Evolutionary conservation across 2,888 invertebrate species (phyloP).

Genomic region (Homarus gammarus): DNA sequence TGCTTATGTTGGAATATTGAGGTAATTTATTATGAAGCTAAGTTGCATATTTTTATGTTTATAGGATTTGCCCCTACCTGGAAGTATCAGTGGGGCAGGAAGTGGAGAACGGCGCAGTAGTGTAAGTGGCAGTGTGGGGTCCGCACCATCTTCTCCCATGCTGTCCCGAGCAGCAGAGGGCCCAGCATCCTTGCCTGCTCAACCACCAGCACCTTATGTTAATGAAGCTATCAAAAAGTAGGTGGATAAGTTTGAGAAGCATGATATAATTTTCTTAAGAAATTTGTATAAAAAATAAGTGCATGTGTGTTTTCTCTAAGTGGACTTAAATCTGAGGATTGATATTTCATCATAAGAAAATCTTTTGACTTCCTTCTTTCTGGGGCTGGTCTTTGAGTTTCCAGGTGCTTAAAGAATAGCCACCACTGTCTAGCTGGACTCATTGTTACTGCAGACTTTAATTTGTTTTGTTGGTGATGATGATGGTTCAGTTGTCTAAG

Average conservation of each 20-base stretch:
- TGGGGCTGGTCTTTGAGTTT: no score
- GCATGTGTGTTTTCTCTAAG: background rate
- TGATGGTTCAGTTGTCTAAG: no score
- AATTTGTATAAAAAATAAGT: no score
- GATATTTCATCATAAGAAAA: no score
- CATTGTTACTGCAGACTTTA: no score
- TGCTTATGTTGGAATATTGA: background rate
- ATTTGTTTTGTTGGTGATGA: no score
- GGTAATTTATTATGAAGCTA: background rate
- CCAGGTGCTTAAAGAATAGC: no score
- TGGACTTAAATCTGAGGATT: background rate
- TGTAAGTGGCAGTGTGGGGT: conserved; percentile 79
- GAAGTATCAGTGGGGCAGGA: conserved; percentile 35
- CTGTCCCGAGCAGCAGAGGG: conserved; percentile 77
- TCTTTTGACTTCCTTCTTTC: no score
- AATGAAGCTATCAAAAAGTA: conserved; percentile 74
- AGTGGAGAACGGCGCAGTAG: conserved; percentile 56
- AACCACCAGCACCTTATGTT: conserved; percentile 70
- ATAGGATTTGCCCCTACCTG: conserved; percentile 58
- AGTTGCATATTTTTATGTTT: background rate
- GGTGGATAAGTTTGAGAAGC: background rate
- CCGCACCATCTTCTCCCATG: conserved; percentile 81
- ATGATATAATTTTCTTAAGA: background rate
- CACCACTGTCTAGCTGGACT: no score
- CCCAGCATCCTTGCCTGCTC: conserved; percentile 66